Percentiles rank a stretch among this genome's conserved stretches.
Conservation (phyloP, 2,113 vertebrate species). For the Mastomys natalensis region DNA sequence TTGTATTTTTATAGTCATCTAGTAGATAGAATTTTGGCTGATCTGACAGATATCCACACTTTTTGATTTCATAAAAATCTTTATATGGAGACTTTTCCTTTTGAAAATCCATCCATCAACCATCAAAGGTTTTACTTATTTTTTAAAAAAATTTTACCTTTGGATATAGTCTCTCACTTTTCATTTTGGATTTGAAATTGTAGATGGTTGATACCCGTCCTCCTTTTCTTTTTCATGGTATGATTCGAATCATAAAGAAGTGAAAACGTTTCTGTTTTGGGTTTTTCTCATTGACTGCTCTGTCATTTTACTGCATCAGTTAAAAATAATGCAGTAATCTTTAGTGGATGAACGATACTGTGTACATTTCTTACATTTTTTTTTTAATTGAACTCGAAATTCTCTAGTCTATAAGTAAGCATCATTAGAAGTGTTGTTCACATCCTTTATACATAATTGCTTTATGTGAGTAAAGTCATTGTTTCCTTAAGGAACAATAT, state of each 20-base stretch:
- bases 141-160: not conserved
- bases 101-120: not conserved
- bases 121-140: conserved; percentile 1
- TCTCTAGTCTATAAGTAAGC: conserved; percentile 68
- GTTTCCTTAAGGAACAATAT: conserved; percentile 78
- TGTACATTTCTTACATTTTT: conserved; percentile 65
- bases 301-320: conserved; percentile 74
- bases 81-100: conserved; percentile 33
- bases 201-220: conserved; percentile 58
- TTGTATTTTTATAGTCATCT: conserved; percentile 41
- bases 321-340: conserved; percentile 76
- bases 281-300: conserved; percentile 78
- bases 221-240: conserved; percentile 72
- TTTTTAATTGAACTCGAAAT: conserved; percentile 77
- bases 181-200: conserved; percentile 68
- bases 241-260: conserved; percentile 77
- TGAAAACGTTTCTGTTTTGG: conserved; percentile 66
- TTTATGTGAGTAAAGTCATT: conserved; percentile 81
- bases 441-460: conserved; percentile 72
- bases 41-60: conserved; percentile 12
- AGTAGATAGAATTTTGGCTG: conserved; percentile 53
- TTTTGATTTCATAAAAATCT: conserved; percentile 60
- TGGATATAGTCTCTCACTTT: conserved; percentile 58
- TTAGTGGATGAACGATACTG: conserved; percentile 73
- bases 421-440: conserved; percentile 69